phyloP scores from a whole-genome alignment of 2,888 invertebrate species.

The Syrphus vitripennis region DNA sequence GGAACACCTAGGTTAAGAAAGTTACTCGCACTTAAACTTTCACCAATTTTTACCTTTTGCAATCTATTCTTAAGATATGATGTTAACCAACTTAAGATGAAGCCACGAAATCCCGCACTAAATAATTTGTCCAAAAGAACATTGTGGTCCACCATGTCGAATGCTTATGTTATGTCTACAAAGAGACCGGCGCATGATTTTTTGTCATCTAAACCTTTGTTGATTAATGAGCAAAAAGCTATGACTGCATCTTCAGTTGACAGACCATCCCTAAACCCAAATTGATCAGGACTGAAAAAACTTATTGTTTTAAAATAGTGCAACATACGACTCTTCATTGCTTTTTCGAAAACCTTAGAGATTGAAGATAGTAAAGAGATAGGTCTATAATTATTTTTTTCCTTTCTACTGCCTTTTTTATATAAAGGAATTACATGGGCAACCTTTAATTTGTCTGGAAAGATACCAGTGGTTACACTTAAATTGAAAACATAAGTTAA shows the following conservation, averaged over 20 bases:
- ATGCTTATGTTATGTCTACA: background rate
- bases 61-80: background rate
- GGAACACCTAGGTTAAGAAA: background rate
- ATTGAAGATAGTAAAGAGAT: no score
- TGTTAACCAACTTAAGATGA: background rate
- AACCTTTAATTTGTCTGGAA: background rate
- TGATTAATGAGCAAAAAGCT: background rate
- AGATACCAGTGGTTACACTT: no score
- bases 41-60: background rate
- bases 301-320: background rate
- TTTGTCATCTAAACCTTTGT: background rate
- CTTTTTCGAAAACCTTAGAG: no score
- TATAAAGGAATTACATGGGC: background rate
- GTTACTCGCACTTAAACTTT: background rate
- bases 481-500: no score
- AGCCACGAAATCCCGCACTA: background rate
- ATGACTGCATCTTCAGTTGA: background rate
- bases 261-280: background rate
- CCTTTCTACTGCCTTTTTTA: background rate
- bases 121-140: background rate
- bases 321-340: background rate
- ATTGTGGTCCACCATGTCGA: no score
- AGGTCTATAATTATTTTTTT: background rate
- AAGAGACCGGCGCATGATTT: background rate
- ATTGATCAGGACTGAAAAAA: background rate